A percentile compares a stretch with the other conserved stretches of the same genome.
Evolutionary conservation across 1,140 invertebrate species (phyloP).

Genomic region (Vollenhovia emeryi): DNA sequence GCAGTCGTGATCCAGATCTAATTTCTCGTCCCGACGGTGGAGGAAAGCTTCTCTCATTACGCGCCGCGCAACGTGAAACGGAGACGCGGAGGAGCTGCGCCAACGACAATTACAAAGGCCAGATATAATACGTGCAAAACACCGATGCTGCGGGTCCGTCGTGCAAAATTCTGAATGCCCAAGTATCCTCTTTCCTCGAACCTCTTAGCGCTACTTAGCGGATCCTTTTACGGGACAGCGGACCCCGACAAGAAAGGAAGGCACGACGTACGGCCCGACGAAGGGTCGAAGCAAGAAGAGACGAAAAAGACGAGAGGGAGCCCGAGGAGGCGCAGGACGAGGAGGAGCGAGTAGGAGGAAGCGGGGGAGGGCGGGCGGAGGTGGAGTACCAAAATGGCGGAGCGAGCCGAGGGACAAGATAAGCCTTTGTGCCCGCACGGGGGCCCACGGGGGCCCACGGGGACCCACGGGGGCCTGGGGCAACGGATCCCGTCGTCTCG

Average conservation of each 20-base stretch:
- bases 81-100: neutral
- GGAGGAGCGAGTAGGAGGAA: slow-evolving; percentile 33
- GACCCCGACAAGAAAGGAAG: slow-evolving; percentile 76
- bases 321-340: neutral
- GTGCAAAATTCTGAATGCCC: slow-evolving; percentile 76
- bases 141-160: slow-evolving; percentile 33
- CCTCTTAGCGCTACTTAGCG: slow-evolving; percentile 81
- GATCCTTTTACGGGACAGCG: slow-evolving; percentile 81
- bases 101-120: slow-evolving; percentile 50
- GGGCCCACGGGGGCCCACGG: slow-evolving; percentile 65
- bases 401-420: slow-evolving; percentile 78
- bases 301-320: slow-evolving; percentile 69
- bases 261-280: slow-evolving; percentile 67
- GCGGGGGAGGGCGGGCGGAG: slow-evolving; percentile 50
- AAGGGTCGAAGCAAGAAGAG: slow-evolving; percentile 54
- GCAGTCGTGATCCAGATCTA: slow-evolving; percentile 24
- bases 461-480: slow-evolving; percentile 66
- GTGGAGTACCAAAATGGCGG: slow-evolving; percentile 79
- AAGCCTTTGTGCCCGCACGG: slow-evolving; percentile 78
- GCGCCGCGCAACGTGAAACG: neutral
- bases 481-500: slow-evolving; percentile 76
- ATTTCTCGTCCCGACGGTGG: slow-evolving; percentile 2
- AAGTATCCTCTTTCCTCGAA: slow-evolving; percentile 80
- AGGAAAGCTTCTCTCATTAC: slow-evolving; percentile 59
- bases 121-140: slow-evolving; percentile 32